phyloP scores from a whole-genome alignment of 2,797 vertebrate species.

The Spinus olivaceus region DNA sequence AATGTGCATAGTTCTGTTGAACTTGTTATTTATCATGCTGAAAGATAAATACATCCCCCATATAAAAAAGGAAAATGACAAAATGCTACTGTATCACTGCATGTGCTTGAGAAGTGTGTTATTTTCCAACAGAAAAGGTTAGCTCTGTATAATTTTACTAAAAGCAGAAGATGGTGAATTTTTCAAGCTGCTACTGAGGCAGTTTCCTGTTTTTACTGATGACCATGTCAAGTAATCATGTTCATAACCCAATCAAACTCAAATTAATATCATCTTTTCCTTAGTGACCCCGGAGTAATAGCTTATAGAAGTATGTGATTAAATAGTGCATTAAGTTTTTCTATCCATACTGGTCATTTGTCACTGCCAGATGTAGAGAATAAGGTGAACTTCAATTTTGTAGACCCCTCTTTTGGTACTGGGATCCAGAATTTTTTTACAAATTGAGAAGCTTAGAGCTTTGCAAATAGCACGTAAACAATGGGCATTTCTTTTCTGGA shows the following conservation, averaged over 20 bases:
- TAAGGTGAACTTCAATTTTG: not conserved
- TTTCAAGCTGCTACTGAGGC: not conserved
- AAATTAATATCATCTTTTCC: not conserved
- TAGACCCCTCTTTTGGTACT: not conserved
- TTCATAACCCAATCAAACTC: not conserved
- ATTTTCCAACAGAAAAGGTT: not conserved
- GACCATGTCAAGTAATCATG: not conserved
- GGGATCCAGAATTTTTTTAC: not conserved
- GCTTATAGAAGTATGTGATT: not conserved
- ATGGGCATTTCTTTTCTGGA: not conserved
- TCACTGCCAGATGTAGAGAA: not conserved
- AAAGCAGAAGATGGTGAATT: not conserved
- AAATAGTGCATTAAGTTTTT: not conserved
- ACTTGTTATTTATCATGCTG: not conserved
- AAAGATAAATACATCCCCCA: not conserved
- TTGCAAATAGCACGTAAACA: not conserved
- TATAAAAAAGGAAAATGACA: not conserved
- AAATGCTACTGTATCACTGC: not conserved
- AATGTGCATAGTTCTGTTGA: not conserved
- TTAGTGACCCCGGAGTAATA: not conserved
- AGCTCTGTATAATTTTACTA: not conserved
- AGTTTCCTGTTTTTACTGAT: not conserved
- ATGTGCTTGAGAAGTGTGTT: not conserved
- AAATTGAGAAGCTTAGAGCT: not conserved
- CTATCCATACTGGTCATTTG: not conserved